phyloP scores from a whole-genome alignment of 2,113 vertebrate species.

The Tautogolabrus adspersus region DNA sequence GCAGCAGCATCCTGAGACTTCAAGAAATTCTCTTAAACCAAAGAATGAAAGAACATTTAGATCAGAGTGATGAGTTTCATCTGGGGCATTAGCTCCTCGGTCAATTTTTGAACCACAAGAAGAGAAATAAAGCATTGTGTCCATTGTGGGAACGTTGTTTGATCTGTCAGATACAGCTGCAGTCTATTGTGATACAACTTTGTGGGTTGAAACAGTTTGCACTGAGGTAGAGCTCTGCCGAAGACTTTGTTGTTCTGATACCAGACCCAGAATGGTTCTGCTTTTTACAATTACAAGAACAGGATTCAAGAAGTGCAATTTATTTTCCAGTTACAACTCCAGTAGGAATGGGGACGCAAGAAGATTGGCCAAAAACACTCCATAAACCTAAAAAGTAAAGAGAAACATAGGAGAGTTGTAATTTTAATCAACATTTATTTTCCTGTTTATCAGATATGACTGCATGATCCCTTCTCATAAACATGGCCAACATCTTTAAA shows the following conservation, averaged over 20 bases:
- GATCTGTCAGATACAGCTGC: slow-evolving; percentile 57
- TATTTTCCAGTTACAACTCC: slow-evolving; percentile 53
- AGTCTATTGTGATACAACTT: slow-evolving; percentile 49
- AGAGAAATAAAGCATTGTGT: slow-evolving; percentile 53
- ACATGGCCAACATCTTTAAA: background rate
- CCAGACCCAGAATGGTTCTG: slow-evolving; percentile 53
- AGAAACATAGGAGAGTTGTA: slow-evolving; percentile 27
- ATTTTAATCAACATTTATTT: slow-evolving; percentile 29
- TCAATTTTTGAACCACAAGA: slow-evolving; percentile 49
- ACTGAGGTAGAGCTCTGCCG: slow-evolving; percentile 47
- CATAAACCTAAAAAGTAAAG: slow-evolving; percentile 9
- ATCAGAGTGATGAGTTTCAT: slow-evolving; percentile 57
- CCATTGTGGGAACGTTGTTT: slow-evolving; percentile 39
- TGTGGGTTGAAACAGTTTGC: slow-evolving; percentile 42
- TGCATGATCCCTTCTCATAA: slow-evolving; percentile 27
- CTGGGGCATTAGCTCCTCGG: slow-evolving; percentile 31
- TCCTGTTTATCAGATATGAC: slow-evolving; percentile 37
- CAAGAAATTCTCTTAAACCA: slow-evolving; percentile 46
- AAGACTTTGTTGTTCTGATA: slow-evolving; percentile 43
- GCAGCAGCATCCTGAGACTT: slow-evolving; percentile 22
- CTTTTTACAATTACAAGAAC: slow-evolving; percentile 61
- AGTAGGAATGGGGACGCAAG: slow-evolving; percentile 43
- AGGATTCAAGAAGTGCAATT: slow-evolving; percentile 53
- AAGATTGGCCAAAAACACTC: slow-evolving; percentile 47
- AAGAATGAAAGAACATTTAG: slow-evolving; percentile 57